phyloP scores from a whole-genome alignment of 2,888 invertebrate species.

The Monopis laevigella region DNA sequence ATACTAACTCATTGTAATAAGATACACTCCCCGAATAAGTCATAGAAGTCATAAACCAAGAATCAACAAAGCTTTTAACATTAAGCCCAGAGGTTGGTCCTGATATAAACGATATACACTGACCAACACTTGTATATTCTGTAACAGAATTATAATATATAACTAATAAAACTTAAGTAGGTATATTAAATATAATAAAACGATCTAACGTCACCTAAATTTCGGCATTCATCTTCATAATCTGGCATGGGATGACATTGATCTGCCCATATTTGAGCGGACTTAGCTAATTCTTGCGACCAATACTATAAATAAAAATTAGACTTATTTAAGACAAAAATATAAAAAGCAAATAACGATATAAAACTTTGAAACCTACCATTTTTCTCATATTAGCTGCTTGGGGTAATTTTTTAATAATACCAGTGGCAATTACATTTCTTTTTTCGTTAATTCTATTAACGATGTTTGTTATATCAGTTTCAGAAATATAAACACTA shows the following conservation, averaged over 20 bases:
- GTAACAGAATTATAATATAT: too few species aligned
- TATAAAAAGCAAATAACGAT: neutral
- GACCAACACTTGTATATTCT: conserved; percentile 39
- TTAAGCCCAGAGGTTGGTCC: conserved; percentile 35
- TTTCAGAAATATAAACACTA: conserved; percentile 27
- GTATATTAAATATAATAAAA: too few species aligned
- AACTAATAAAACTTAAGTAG: too few species aligned
- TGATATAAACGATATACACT: conserved; percentile 40
- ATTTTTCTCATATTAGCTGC: conserved; percentile 55
- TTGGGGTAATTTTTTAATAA: conserved; percentile 32
- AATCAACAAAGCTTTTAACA: conserved; percentile 44
- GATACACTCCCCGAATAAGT: conserved; percentile 37
- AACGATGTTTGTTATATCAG: conserved; percentile 34
- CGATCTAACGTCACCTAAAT: conserved; percentile 36
- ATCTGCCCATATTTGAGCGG: conserved; percentile 52
- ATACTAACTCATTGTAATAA: conserved; percentile 46
- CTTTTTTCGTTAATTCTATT: conserved; percentile 43
- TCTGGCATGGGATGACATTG: conserved; percentile 44
- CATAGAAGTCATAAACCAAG: conserved; percentile 46
- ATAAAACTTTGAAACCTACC: conserved; percentile 29
- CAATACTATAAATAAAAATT: conserved; percentile 32
- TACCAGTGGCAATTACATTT: conserved; percentile 42
- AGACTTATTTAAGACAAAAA: neutral
- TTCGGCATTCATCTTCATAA: conserved; percentile 41
- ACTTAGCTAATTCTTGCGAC: conserved; percentile 38